Evolutionary conservation across 1,140 invertebrate genomes (phyloP), one percentile per base, ranked within the genome.

Genomic region (Drosophila athabasca): DNA sequence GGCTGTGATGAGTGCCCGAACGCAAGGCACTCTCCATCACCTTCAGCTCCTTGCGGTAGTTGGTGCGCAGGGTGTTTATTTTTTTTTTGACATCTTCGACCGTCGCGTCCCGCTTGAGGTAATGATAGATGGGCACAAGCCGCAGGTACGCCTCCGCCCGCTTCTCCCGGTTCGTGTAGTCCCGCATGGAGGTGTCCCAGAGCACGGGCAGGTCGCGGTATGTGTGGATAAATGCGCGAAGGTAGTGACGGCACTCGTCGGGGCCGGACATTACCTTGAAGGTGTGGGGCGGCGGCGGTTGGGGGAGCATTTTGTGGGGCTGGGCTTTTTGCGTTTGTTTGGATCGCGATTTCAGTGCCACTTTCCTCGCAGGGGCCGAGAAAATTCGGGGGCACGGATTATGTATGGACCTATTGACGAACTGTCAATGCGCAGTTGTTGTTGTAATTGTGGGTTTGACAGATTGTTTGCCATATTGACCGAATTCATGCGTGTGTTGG

Each of bases 81-180:
- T 91, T 91, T 35, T 91, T 91, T 35, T 91, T 91, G 6, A 91
- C 90, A 54, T 91, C 90, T 61, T 90, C 83, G 2, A 91, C 81
- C 6, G 80, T 91, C 35, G 90, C 90, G 50, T 91, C 90, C 1
- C 87, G 66, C 44, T 91, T 91, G 0, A 91, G 72, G 24, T 91
- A 90, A 4, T 84, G 87, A 29, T 91, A 91, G 13, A 91, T 91
- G 62, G 90, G 90, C 57, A 91, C 90, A 35, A 91, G 62, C 4
- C 84, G 70, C 11, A 80, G 70, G 49, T 91, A 91, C 1, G 90
- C 90, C 55, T 91, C 90, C 7, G 90, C 83, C 1, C 90, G 65
- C 43, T 91, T 91, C 41, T 91, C 90, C 6, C 90, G 76, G 49
- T 91, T 91, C 8, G 90, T 91, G 65, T 91, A 91, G 44, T 91